phyloP scores from a whole-genome alignment of 1,140 invertebrate species.

The Apis cerana region DNA sequence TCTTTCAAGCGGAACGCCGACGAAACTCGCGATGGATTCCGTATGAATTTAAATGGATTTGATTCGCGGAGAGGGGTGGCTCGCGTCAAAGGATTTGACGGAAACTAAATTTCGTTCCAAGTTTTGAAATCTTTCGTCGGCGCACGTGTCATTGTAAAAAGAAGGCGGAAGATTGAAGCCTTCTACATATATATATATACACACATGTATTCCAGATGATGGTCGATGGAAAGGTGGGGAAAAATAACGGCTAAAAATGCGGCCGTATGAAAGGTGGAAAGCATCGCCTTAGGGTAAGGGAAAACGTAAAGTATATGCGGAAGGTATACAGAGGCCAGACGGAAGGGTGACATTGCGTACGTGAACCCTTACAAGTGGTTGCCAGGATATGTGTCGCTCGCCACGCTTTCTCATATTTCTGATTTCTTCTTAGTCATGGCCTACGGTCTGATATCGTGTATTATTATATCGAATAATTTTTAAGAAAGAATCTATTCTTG shows the following conservation, averaged over 20 bases:
- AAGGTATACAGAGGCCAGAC: conserved; percentile 45
- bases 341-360: conserved; percentile 28
- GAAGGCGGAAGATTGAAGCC: background rate
- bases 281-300: conserved; percentile 37
- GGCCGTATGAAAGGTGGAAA: conserved; percentile 27
- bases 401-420: conserved; percentile 35
- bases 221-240: background rate
- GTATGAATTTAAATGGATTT: conserved; percentile 40
- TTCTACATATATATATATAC: background rate
- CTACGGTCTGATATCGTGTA: too few species aligned
- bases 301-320: conserved; percentile 28
- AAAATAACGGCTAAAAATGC: conserved; percentile 27
- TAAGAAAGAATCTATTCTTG: background rate
- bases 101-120: background rate
- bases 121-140: background rate
- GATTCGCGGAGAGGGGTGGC: background rate
- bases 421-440: conserved; percentile 19
- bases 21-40: conserved; percentile 19
- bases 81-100: background rate
- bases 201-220: background rate
- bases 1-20: background rate
- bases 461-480: background rate
- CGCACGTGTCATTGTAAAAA: background rate
- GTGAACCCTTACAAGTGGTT: conserved; percentile 49
- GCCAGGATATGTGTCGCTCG: conserved; percentile 38